Evolutionary conservation across 2,113 vertebrate species (phyloP), one percentile per base, ranked within the genome.

Genomic region (Thunnus thynnus): DNA sequence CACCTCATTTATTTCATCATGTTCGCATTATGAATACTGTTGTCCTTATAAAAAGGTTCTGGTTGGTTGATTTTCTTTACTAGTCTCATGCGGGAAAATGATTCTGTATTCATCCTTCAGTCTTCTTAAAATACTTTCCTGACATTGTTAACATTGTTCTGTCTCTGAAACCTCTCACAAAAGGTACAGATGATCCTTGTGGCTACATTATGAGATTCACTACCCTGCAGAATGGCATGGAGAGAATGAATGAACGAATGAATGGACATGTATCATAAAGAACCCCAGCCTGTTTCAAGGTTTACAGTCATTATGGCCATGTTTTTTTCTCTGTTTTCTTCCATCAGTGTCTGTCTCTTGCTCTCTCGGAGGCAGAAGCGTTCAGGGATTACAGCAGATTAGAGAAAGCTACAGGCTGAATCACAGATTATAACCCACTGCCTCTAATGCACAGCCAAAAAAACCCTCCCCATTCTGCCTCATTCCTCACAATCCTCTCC

Each of bases 311-410:
- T 68, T 68, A 41, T 10, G 18, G 20, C 5, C 44, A 8, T 65
- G 44, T 58, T 88, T 83, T 50, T 47, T 47, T 61, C 44, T 61
- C 27, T 30, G 22, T 52, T 73, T 66, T 79, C 50, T 68, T 66
- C 36, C 55, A 13, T 20, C 68, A 17, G 51, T 70, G 64, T 73
- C 50, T 69, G 61, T 71, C 69, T 57, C 60, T 10, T 57, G 36
- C 75, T 76, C 73, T 78, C 65, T 62, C 44, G 1, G 36, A 58
- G 78, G 80, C 85, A 30, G 60, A 64, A 16, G 66, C 20, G 20
- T 46, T 51, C 67, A n/a, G 80, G 88, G 92, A 93, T 94, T 93
- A 94, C 74, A 87, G 84, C 82, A 89, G 92, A 94, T 94, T 94
- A 93, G 77, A 85, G 77, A 66, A 79, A 77, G 76, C 88, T 82